Evolutionary conservation across 2,888 invertebrate genomes (phyloP).

Genomic region (Linnaemya tessellans): DNA sequence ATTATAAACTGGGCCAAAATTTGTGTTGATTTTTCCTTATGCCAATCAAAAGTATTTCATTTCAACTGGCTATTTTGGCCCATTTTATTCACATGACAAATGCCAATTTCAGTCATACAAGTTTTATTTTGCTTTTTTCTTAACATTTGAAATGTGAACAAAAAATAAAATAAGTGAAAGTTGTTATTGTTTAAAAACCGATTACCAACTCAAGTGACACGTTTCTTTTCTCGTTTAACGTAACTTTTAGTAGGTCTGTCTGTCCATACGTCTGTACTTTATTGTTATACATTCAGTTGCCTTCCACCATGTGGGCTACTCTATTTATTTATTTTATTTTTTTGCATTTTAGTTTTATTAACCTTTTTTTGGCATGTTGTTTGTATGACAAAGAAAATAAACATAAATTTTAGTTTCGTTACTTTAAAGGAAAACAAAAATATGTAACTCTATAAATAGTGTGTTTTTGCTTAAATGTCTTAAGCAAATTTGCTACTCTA

Average conservation of each 20-base stretch:
- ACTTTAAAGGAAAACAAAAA: constrained; percentile 51
- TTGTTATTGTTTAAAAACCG: constrained; percentile 61
- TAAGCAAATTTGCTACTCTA: constrained; percentile 15
- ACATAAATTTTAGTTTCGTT: neutral
- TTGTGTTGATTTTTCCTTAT: constrained; percentile 31
- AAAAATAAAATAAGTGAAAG: constrained; percentile 64
- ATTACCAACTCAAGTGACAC: constrained; percentile 47
- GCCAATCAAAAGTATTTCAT: constrained; percentile 12
- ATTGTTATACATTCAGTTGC: constrained; percentile 40
- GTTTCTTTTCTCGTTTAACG: constrained; percentile 13
- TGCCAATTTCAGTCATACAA: neutral
- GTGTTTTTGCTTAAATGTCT: constrained; percentile 11
- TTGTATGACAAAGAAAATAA: constrained; percentile 10
- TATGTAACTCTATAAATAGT: constrained; percentile 20
- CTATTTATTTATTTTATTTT: constrained; percentile 25
- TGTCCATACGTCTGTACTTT: neutral
- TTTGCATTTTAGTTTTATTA: neutral
- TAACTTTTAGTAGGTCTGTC: neutral
- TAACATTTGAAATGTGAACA: constrained; percentile 17
- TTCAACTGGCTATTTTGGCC: constrained; percentile 27
- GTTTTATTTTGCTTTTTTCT: constrained; percentile 15
- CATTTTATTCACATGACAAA: constrained; percentile 2
- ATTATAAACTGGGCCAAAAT: constrained; percentile 25
- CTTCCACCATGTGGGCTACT: constrained; percentile 48
- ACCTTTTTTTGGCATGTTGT: constrained; percentile 45